Evolutionary conservation across 2,888 invertebrate genomes (phyloP).

Genomic region (Zelleria hepariella): DNA sequence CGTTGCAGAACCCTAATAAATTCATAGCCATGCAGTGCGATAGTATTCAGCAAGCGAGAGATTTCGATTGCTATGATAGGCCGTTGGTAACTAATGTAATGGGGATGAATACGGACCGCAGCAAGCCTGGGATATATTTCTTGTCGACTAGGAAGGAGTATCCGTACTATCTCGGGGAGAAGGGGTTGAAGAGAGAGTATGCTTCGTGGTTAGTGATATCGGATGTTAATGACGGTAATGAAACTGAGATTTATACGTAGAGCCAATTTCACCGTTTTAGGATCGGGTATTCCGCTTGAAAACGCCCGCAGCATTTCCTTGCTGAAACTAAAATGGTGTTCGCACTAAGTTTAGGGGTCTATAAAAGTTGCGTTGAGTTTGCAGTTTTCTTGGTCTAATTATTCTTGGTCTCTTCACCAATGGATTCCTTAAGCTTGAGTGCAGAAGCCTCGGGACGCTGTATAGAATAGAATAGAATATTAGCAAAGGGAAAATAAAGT

Average conservation of each 20-base stretch:
- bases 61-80: constrained; percentile 39
- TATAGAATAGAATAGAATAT: too few relatives aligned
- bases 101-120: constrained; percentile 36
- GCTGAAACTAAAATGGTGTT: too few relatives aligned
- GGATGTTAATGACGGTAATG: constrained; percentile 42
- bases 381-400: too few relatives aligned
- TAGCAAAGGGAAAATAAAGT: too few relatives aligned
- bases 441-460: too few relatives aligned
- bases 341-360: too few relatives aligned
- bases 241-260: constrained; percentile 45
- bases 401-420: too few relatives aligned
- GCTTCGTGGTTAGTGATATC: constrained; percentile 44
- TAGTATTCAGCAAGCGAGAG: constrained; percentile 50
- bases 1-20: constrained; percentile 41
- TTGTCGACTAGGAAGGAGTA: constrained; percentile 42
- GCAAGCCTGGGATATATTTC: constrained; percentile 46
- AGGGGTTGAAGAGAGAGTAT: constrained; percentile 42
- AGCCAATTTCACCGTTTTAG: too few relatives aligned
- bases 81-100: constrained; percentile 40
- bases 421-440: too few relatives aligned
- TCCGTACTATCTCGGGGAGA: constrained; percentile 48
- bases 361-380: too few relatives aligned
- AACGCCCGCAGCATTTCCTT: too few relatives aligned
- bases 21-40: constrained; percentile 50
- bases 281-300: too few relatives aligned